Base-by-base conservation (phyloP, 2,113 vertebrate genomes). In the Nymphicus hollandicus region DNA sequence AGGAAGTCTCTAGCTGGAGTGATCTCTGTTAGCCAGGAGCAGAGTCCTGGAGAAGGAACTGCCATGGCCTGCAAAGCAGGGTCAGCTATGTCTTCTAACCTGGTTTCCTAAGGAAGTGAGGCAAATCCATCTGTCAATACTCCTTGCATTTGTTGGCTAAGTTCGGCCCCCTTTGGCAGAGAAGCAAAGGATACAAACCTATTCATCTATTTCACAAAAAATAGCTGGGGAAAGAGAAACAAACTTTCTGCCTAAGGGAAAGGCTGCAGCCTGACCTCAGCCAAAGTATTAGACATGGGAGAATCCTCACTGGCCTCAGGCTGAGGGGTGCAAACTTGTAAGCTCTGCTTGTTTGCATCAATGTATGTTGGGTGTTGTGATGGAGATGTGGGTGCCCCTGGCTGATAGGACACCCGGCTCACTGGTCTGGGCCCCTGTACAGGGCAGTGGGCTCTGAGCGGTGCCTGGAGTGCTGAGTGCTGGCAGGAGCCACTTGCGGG, bases 101-200 rank as follows among this genome's bases (percentile, higher is more conserved):
- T 93, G 86, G 81, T 87, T 97, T 96, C 95, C 95, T 96, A 92
- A 91, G 96, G 96, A 96, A 96, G 93, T 89, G 94, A 97, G 84
- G 86, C 89, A 95, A 95, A 97, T 88, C 60, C 66, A 86, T 96
- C 95, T 95, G 95, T 96, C 95, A 96, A 71, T 95, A 92, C 86
- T 72, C 86, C 11, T 84, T 95, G 65, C 13, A 25, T 92, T 81
- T 87, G 81, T 81, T 92, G 81, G 91, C 81, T 89, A 93, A 93
- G 92, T 92, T 97, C 80, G 84, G 39, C 47, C 33, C 35, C 47
- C 52, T 60, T 95, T 95, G 94, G 94, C 94, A 91, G 86, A 81
- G 22, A 17, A 76, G 96, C 74, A 72, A 76, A 93, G 86, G 52
- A 84, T 93, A 71, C 91, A 93, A 91, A 95, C 86, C 65, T 91